Base-by-base conservation (phyloP, 2,888 invertebrate genomes). In the Cremastinae sp. region DNA sequence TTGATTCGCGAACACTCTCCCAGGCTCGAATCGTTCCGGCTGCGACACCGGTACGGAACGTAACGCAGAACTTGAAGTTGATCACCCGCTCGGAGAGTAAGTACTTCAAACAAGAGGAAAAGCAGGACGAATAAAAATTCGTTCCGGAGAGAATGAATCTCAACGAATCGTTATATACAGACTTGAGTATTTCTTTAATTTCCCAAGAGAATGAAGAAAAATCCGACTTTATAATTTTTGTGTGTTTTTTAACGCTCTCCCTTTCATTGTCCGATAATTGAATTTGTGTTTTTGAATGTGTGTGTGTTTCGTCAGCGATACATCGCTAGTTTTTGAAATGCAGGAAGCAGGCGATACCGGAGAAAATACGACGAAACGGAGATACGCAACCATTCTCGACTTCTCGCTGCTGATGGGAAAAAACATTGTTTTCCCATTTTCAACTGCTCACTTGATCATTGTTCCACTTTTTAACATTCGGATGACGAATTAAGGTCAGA, bases 401-500 rank as follows among this genome's bases (percentile, higher is more conserved):
- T 18, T 61, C 62, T 16, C 51, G 36, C 43, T 54, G 38, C 28
- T 59, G 64, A 54, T 12, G 45, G 43, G 54, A 69, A 49, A 64
- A 59, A 74, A n/a, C n/a, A 58, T 45, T 53, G 43, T 64, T 69
- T 68, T 69, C 10, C 58, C 53, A 64, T 28, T 47, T 65, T 64
- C 59, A 53, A 70, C 20, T 54, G n/a, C 41, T 41, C 56, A 14
- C 22, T 43, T 41, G 36, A 36, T 16, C 1, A 18, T 4, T 36
- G 16, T 56, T n/a, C 58, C 49, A 64, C 9, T 18, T 20, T 66
- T 20, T 77, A 77, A 77, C 77, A 77, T 43, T 78, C 78, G 34
- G 75, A 74, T 43, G 77, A 77, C 0, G 85, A 84, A 70, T 88
- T 87, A 45, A 87, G 78, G 74, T 89, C 88, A 0, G 84, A 80